Base-by-base conservation (phyloP, 2,797 vertebrate species). In the Pantherophis alleghaniensis region DNA sequence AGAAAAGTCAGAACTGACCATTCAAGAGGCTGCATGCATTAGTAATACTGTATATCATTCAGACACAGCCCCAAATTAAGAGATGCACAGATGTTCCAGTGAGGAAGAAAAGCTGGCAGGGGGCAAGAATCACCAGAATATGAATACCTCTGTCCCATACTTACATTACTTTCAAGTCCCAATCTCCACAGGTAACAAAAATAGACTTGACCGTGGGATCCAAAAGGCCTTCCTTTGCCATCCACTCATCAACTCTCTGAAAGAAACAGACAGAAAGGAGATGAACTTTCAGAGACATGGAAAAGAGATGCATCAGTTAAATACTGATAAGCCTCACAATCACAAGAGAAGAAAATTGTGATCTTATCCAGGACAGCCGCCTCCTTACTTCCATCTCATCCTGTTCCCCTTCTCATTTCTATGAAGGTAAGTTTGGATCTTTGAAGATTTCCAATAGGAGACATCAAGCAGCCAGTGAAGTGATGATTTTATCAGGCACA, bases 131-230 rank as follows among this genome's bases (percentile, higher is more conserved):
- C 11, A 26, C 63, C 51, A 56, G 66, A 55, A 7, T 74, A 89
- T 42, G 59, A 91, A 91, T 28, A 16, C 13, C 92, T 95, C 94
- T 93, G 42, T 95, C 94, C 96, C 94, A 97, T 98, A 98, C 98
- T 98, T 97, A 98, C 98, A 98, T 98, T 96, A 98, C 98, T 98
- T 98, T 98, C 96, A 98, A 98, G 97, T 98, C 98, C 98, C 98
- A 98, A 96, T 98, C 98, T 96, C 98, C 98, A 95, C 98, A 98
- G 97, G 98, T 98, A 97, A 98, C 98, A 97, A 98, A 98, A 97
- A 98, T 98, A 91, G 98, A 98, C 97, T 98, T 98, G 97, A 98
- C 97, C 96, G 98, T 98, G 95, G 98, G 98, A 97, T 98, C 98
- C 97, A 98, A 97, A 96, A 98, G 98, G 95, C 98, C 98, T 98